Evolutionary conservation across 2,797 vertebrate species (phyloP).

Genomic region (Cyprinodon diabolis): DNA sequence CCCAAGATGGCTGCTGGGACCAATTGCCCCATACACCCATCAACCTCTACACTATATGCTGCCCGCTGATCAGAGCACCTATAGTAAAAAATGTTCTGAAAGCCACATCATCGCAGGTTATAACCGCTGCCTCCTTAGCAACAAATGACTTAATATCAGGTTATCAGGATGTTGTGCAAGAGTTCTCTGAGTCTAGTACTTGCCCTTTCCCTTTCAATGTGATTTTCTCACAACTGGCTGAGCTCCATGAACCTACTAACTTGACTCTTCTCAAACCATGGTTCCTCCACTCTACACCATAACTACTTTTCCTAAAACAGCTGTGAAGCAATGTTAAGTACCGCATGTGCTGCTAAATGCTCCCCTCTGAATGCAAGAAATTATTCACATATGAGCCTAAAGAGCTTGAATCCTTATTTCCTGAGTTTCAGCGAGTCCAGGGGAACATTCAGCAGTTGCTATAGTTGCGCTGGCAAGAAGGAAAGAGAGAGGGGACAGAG

Average conservation of each 20-base stretch:
- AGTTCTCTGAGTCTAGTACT: slow-evolving; percentile 53
- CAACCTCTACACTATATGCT: no score
- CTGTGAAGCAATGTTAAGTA: slow-evolving; percentile 62
- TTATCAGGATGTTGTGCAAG: slow-evolving; percentile 66
- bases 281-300: slow-evolving; percentile 41
- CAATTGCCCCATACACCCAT: no score
- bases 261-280: slow-evolving; percentile 36
- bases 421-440: slow-evolving; percentile 64
- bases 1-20: no score
- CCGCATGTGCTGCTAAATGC: slow-evolving; percentile 68
- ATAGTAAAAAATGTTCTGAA: slow-evolving; percentile 14
- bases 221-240: slow-evolving; percentile 58
- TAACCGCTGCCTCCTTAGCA: slow-evolving; percentile 54
- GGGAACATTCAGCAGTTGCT: slow-evolving; percentile 72
- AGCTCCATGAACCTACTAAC: slow-evolving; percentile 65
- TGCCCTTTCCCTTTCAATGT: slow-evolving; percentile 39
- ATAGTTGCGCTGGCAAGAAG: slow-evolving; percentile 61
- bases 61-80: no score
- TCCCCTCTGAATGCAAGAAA: slow-evolving; percentile 69
- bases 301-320: slow-evolving; percentile 71
- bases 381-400: slow-evolving; percentile 67
- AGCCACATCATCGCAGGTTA: slow-evolving; percentile 49
- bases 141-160: slow-evolving; percentile 58
- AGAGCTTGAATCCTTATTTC: slow-evolving; percentile 64
- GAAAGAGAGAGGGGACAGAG: slow-evolving; percentile 15